A percentile compares a stretch with the other conserved stretches of the same genome.
Evolutionary conservation across 2,797 vertebrate species (phyloP).

Genomic region (Brachymystax lenok): DNA sequence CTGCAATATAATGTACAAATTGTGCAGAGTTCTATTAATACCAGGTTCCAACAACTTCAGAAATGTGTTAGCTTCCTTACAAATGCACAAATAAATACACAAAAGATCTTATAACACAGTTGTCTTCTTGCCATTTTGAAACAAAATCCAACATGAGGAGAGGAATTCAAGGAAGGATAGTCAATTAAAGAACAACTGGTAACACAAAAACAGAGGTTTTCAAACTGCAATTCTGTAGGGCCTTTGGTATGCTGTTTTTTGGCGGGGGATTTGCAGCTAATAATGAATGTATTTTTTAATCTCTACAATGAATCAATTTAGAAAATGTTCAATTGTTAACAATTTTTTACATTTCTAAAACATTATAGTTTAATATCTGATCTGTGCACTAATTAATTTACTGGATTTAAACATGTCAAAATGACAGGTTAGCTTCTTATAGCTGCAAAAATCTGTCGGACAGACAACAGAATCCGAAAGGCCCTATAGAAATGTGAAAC

Average conservation of each 20-base stretch:
- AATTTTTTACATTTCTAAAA: not conserved
- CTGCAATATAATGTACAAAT: constrained; percentile 93
- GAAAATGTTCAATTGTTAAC: not conserved
- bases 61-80: constrained; percentile 88
- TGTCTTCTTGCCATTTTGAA: constrained; percentile 69
- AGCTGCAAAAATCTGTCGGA: constrained; percentile 18
- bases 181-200: constrained; percentile 56
- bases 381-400: not conserved
- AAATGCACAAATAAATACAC: constrained; percentile 99
- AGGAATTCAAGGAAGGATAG: constrained; percentile 49
- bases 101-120: constrained; percentile 74
- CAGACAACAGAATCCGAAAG: constrained; percentile 47
- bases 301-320: not conserved
- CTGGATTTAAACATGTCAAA: not conserved
- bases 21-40: constrained; percentile 91
- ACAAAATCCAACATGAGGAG: constrained; percentile 87
- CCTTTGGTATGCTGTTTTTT: constrained; percentile 49
- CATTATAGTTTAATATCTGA: not conserved
- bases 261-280: constrained; percentile 10
- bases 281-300: not conserved
- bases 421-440: constrained; percentile 7
- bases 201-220: constrained; percentile 55
- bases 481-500: constrained; percentile 66
- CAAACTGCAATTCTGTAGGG: constrained; percentile 59
- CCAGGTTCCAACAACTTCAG: constrained; percentile 88